phyloP scores from a whole-genome alignment of 2,888 invertebrate species.

The Mythimna vitellina region DNA sequence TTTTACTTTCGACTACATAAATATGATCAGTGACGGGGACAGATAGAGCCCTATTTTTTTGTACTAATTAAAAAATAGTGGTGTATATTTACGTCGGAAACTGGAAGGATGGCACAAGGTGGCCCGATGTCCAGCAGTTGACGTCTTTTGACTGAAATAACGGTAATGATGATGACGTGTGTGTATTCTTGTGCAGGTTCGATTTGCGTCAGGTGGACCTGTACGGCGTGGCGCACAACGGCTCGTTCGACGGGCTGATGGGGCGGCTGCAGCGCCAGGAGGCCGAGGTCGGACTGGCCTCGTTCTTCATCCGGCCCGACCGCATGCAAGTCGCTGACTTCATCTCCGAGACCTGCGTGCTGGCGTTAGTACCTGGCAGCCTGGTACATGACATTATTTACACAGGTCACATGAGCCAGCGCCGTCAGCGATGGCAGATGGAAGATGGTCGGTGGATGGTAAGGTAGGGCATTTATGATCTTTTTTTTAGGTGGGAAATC shows the following conservation, averaged over 20 bases:
- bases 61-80: too few species aligned
- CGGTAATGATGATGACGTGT: neutral
- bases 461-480: too few species aligned
- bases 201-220: conserved; percentile 78
- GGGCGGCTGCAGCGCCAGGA: conserved; percentile 90
- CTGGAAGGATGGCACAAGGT: neutral
- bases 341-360: conserved; percentile 87
- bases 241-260: conserved; percentile 90
- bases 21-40: too few species aligned
- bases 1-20: too few species aligned
- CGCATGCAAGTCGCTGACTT: conserved; percentile 88
- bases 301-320: conserved; percentile 91
- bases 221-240: conserved; percentile 90
- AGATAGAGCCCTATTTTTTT: too few species aligned
- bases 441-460: too few species aligned
- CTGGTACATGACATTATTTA: neutral
- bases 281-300: conserved; percentile 87
- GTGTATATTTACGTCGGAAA: neutral
- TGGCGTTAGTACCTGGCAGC: conserved; percentile 69
- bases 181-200: conserved; percentile 66
- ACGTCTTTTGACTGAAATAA: neutral
- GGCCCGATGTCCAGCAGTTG: neutral
- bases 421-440: too few species aligned
- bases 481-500: too few species aligned
- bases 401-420: neutral